Evolutionary conservation across 2,113 vertebrate genomes (phyloP).

Genomic region (Choloepus hoffmanni): DNA sequence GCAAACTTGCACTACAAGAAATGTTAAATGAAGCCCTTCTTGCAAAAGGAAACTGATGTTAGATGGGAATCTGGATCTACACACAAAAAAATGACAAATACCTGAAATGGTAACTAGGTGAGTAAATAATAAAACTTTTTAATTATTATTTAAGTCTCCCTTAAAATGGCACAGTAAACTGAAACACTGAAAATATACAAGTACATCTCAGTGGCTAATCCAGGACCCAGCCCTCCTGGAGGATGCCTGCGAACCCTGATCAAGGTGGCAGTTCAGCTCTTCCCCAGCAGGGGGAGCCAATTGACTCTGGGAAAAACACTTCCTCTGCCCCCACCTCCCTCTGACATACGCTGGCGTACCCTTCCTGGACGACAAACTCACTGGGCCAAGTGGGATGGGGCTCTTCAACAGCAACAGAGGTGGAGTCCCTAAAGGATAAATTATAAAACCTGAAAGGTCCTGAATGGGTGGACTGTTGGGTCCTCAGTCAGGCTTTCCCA

Average conservation of each 20-base stretch:
- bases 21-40: too few species aligned
- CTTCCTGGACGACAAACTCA: not conserved
- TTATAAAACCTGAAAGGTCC: not conserved
- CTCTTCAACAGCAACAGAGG: not conserved
- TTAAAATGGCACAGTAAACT: not conserved
- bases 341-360: rapidly evolving
- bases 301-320: not conserved
- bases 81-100: not conserved
- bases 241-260: rapidly evolving
- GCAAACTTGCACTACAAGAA: too few species aligned
- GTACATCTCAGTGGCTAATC: not conserved
- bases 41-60: too few species aligned
- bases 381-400: not conserved
- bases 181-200: not conserved
- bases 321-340: too few species aligned
- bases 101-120: not conserved
- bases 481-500: not conserved
- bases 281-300: constrained; percentile 41
- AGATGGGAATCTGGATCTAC: not conserved
- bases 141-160: not conserved
- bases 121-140: not conserved
- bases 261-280: not conserved
- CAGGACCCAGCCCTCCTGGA: rapidly evolving
- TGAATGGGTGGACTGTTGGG: not conserved
- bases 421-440: not conserved